These are phyloP conservation scores for Anguilla japonica DNA, from an alignment of 2,113 vertebrate species.

Conservation along the genomic window DNA sequence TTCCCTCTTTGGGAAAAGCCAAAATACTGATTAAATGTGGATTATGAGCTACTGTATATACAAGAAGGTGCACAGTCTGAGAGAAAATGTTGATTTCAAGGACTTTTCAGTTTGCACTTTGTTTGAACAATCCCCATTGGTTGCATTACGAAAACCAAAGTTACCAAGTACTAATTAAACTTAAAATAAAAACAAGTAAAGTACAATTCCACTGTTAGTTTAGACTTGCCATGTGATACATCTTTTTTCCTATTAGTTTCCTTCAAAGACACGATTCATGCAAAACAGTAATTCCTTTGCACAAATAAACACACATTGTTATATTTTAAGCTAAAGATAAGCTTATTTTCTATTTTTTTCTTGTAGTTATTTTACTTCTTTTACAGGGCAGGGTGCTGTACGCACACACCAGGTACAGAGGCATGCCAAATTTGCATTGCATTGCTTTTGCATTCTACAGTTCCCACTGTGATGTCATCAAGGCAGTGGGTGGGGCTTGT, in stretches of 20 bases:
- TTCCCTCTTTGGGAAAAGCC: background rate
- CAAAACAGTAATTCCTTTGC: conserved; percentile 66
- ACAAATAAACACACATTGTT: conserved; percentile 68
- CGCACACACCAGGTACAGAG: conserved; percentile 81
- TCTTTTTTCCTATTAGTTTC: conserved; percentile 50
- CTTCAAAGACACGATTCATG: conserved; percentile 74
- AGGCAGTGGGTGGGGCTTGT: conserved; percentile 61
- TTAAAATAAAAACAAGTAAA: conserved; percentile 37
- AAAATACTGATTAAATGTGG: background rate
- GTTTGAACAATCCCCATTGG: background rate
- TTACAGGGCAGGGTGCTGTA: conserved; percentile 79
- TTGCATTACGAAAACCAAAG: conserved; percentile 22
- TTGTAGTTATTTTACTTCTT: conserved; percentile 52
- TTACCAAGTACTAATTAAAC: conserved; percentile 9
- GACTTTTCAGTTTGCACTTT: conserved; percentile 2
- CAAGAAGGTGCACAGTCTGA: background rate
- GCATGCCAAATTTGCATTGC: conserved; percentile 86
- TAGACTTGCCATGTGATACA: conserved; percentile 57
- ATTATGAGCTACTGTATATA: background rate
- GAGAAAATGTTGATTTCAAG: background rate
- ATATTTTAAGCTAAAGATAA: conserved; percentile 80
- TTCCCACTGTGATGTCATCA: conserved; percentile 80
- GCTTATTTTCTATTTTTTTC: conserved; percentile 67
- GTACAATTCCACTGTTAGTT: conserved; percentile 55
- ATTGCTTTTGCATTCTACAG: conserved; percentile 87